Conservation (phyloP, 2,113 vertebrate genomes). For the Bubo blakistoni region DNA sequence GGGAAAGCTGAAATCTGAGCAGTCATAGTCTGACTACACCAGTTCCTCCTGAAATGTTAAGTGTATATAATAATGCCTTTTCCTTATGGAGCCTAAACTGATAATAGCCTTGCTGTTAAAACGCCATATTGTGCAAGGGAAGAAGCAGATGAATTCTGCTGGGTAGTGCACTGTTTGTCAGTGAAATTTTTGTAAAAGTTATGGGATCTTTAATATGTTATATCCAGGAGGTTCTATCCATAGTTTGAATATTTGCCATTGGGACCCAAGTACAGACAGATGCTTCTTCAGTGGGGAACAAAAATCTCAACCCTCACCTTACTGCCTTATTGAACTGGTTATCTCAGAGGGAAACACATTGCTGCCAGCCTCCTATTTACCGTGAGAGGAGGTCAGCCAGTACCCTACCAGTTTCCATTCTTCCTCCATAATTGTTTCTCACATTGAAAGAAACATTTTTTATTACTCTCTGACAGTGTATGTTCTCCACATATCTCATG, state of each 20-base stretch:
- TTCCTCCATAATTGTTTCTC: background rate
- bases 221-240: background rate
- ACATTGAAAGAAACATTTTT: background rate
- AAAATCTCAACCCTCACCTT: background rate
- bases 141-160: background rate
- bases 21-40: background rate
- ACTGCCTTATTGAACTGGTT: background rate
- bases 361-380: background rate
- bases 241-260: background rate
- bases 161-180: background rate
- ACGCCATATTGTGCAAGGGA: background rate
- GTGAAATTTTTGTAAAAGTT: background rate
- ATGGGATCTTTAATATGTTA: background rate
- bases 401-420: background rate
- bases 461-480: background rate
- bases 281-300: background rate
- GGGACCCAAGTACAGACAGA: background rate
- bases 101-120: background rate
- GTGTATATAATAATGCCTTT: constrained; percentile 7
- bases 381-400: rapidly evolving
- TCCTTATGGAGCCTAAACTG: background rate
- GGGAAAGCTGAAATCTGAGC: constrained; percentile 8
- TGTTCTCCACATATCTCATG: background rate
- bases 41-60: background rate
- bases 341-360: rapidly evolving